These are phyloP conservation scores for Rhyacophila brunnea DNA, from an alignment of 1,140 invertebrate species.

Conservation along the genomic window DNA sequence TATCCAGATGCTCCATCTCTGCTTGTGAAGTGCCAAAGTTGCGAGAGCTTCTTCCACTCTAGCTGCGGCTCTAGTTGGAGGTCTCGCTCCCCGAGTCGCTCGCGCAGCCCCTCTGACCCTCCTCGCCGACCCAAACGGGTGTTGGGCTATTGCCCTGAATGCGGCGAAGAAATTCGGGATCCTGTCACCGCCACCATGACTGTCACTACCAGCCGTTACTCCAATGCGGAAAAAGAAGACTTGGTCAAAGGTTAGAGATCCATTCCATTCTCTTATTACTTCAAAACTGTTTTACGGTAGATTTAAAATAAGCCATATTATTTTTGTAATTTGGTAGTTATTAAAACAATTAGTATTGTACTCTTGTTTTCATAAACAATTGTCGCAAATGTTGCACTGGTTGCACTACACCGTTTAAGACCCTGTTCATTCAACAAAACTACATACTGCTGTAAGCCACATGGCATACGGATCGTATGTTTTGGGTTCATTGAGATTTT, in stretches of 20 bases:
- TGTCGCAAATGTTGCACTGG: too few species aligned
- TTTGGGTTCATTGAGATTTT: too few species aligned
- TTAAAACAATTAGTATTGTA: too few species aligned
- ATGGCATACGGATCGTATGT: too few species aligned
- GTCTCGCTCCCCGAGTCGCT: slow-evolving; percentile 9
- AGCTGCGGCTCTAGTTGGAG: slow-evolving; percentile 40
- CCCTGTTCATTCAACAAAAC: too few species aligned
- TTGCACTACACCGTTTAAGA: too few species aligned
- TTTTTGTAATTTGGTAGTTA: too few species aligned
- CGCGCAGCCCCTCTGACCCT: slow-evolving; percentile 9
- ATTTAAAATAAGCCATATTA: too few species aligned
- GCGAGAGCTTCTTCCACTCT: slow-evolving; percentile 46
- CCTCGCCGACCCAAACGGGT: slow-evolving; percentile 2
- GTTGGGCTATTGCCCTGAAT: slow-evolving; percentile 16
- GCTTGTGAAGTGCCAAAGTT: slow-evolving; percentile 44
- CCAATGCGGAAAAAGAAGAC: slow-evolving; percentile 11
- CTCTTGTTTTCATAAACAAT: too few species aligned
- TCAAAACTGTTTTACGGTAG: too few species aligned
- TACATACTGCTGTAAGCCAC: too few species aligned
- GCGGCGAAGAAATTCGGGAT: slow-evolving; percentile 21
- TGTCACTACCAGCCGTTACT: slow-evolving; percentile 16
- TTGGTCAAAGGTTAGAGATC: slow-evolving; percentile 9
- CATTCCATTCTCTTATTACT: too few species aligned
- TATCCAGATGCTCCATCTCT: slow-evolving; percentile 45
- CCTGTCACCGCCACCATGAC: slow-evolving; percentile 12